phyloP scores from a whole-genome alignment of 2,888 invertebrate species.

The Synanthedon tipuliformis region DNA sequence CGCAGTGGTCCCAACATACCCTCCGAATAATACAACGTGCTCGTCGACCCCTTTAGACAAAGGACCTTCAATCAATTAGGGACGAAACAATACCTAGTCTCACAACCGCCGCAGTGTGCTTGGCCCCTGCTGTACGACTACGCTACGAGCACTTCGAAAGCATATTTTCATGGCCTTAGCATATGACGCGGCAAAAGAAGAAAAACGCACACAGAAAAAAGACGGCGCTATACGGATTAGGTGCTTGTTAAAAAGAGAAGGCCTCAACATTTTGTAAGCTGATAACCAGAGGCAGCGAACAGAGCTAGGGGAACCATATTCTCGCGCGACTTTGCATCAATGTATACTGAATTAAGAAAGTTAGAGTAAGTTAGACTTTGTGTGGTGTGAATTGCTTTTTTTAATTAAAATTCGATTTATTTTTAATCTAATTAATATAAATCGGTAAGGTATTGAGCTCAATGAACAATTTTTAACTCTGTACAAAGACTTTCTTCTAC shows the following conservation, averaged over 20 bases:
- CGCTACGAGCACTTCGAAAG: constrained; percentile 29
- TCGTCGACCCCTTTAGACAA: constrained; percentile 48
- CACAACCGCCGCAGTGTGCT: constrained; percentile 16
- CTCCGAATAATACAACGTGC: constrained; percentile 49
- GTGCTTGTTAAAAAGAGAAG: constrained; percentile 44
- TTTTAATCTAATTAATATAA: no score
- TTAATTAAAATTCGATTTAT: no score
- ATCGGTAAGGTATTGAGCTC: no score
- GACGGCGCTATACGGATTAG: constrained; percentile 49
- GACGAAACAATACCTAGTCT: constrained; percentile 21
- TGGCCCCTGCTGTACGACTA: background rate
- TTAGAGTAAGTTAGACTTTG: constrained; percentile 38
- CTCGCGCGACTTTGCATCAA: constrained; percentile 64
- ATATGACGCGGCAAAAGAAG: constrained; percentile 68
- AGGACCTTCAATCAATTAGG: constrained; percentile 58
- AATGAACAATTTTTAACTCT: no score
- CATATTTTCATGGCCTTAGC: constrained; percentile 43
- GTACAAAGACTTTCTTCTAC: no score
- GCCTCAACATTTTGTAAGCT: constrained; percentile 65
- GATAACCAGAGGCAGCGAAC: constrained; percentile 66
- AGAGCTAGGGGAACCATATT: constrained; percentile 66
- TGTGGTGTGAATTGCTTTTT: constrained; percentile 36
- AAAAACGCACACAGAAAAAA: constrained; percentile 64
- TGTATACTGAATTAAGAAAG: constrained; percentile 62
- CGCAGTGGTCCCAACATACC: constrained; percentile 48